Conservation (phyloP, 2,113 vertebrate genomes). For the Patagioenas fasciata region DNA sequence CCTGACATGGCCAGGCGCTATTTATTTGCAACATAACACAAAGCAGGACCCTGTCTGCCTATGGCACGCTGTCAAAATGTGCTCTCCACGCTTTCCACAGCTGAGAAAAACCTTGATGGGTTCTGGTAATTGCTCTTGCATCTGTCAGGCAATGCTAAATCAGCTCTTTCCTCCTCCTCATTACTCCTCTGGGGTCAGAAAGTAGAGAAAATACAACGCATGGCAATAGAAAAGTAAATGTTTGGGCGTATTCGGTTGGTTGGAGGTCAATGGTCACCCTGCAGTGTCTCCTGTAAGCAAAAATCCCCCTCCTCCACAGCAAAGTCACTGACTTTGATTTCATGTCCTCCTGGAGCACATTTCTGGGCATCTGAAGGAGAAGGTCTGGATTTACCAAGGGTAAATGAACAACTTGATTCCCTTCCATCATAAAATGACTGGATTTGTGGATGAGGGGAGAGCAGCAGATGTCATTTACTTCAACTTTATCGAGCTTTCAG, state of each 20-base stretch:
- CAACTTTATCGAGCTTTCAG: not conserved
- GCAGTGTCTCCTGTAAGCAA: not conserved
- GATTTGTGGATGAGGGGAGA: not conserved
- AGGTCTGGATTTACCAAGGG: not conserved
- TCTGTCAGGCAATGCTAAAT: not conserved
- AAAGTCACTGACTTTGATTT: not conserved
- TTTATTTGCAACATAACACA: constrained; percentile 21
- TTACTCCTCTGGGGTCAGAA: not conserved
- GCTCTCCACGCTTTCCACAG: not conserved
- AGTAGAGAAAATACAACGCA: not conserved
- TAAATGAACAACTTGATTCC: not conserved
- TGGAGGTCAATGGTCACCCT: not conserved
- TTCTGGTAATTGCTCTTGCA: constrained; percentile 2
- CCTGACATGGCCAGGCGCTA: not conserved
- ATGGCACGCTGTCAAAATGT: constrained; percentile 8
- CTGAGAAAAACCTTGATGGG: constrained; percentile 23
- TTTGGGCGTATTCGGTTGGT: not conserved
- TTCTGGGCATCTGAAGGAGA: not conserved
- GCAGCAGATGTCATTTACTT: not conserved
- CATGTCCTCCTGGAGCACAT: not conserved
- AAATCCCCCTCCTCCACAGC: not conserved
- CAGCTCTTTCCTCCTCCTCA: not conserved
- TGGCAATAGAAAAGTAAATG: not conserved
- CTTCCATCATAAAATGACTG: not conserved
- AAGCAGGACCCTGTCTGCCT: constrained; percentile 40